Conservation (phyloP, 2,797 vertebrate genomes). For the Paramormyrops hopkinsi region DNA sequence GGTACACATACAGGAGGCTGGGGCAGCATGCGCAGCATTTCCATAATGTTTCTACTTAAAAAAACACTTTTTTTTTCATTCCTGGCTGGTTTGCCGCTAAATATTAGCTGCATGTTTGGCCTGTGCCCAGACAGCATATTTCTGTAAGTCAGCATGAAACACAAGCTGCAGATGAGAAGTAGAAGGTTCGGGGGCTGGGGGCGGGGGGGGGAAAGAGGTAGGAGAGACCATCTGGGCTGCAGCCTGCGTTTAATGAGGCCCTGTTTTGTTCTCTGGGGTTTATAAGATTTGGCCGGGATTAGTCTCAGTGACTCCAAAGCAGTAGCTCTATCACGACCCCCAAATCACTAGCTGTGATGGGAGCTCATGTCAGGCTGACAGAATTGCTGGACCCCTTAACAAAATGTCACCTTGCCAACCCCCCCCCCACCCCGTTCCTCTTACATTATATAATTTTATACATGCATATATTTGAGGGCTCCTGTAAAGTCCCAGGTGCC, state of each 20-base stretch:
- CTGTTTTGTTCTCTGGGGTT: constrained; percentile 63
- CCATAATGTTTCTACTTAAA: background rate
- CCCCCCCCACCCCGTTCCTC: background rate
- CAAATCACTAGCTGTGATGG: constrained; percentile 20
- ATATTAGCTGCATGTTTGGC: background rate
- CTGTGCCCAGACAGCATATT: background rate
- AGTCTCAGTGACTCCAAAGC: constrained; percentile 48
- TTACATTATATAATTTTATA: background rate
- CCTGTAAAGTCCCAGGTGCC: background rate
- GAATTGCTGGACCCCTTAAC: background rate
- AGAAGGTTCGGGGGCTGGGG: background rate
- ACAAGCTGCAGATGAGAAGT: background rate
- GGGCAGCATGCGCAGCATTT: background rate
- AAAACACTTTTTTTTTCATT: background rate
- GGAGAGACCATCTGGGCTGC: constrained; percentile 53
- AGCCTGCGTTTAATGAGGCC: constrained; percentile 58
- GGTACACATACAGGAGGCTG: background rate
- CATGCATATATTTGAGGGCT: background rate
- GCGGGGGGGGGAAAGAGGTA: background rate
- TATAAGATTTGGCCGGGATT: constrained; percentile 63
- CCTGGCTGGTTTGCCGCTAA: background rate
- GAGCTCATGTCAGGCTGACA: constrained; percentile 19
- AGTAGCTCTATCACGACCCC: constrained; percentile 47
- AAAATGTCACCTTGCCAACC: background rate
- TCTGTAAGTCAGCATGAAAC: background rate